A percentile compares a stretch with the other conserved stretches of the same genome.
phyloP scores from a whole-genome alignment of 2,113 vertebrate species.

The Erythrocercus mccallii region DNA sequence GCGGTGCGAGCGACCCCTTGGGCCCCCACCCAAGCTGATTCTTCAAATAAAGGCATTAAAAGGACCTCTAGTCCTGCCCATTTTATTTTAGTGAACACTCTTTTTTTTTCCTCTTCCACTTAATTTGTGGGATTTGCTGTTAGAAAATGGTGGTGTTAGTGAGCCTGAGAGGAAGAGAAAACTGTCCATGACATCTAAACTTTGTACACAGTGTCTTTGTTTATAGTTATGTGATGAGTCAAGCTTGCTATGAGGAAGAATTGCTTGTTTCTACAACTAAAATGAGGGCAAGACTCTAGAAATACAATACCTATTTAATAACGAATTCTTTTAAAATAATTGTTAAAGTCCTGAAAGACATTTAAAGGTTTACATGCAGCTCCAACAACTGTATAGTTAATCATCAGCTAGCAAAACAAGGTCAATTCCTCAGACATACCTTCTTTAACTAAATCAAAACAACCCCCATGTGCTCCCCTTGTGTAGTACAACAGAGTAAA shows the following conservation, averaged over 20 bases:
- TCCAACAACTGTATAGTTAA: neutral
- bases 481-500: neutral
- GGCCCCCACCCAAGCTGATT: too few relatives aligned
- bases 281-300: neutral
- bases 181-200: neutral
- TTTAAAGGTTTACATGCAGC: neutral
- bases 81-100: too few relatives aligned
- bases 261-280: neutral
- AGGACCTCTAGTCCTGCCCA: too few relatives aligned
- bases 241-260: neutral
- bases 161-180: neutral
- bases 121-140: neutral
- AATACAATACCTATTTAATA: neutral
- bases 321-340: neutral
- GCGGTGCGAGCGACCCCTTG: too few relatives aligned
- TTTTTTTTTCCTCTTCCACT: neutral
- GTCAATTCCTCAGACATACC: neutral
- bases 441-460: neutral
- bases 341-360: neutral
- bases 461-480: neutral
- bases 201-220: neutral
- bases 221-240: neutral
- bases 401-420: neutral
- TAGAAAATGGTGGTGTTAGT: neutral
- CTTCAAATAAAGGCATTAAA: too few relatives aligned